Percentiles rank a stretch among this genome's conserved stretches.
Evolutionary conservation across 2,888 invertebrate species (phyloP).

Genomic region (Callimorpha dominula): DNA sequence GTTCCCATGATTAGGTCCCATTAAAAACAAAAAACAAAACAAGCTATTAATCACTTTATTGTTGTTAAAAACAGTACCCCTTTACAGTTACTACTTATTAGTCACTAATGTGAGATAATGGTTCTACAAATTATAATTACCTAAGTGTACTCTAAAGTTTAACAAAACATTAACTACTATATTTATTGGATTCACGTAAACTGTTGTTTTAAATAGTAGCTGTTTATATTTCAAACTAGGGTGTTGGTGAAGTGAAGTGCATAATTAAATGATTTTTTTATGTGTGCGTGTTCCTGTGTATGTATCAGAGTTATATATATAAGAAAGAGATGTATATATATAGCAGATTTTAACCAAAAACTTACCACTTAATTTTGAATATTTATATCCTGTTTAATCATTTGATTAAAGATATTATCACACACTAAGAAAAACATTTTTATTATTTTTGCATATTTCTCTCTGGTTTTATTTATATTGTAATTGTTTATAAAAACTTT

Average conservation of each 20-base stretch:
- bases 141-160: slow-evolving; percentile 33
- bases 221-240: slow-evolving; percentile 6
- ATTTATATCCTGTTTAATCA: too few relatives aligned
- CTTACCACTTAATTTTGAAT: too few relatives aligned
- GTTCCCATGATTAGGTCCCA: neutral
- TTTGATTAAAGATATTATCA: too few relatives aligned
- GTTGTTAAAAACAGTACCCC: neutral
- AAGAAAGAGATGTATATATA: neutral
- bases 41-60: neutral
- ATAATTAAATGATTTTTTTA: neutral
- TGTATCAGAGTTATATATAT: neutral
- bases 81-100: slow-evolving; percentile 45
- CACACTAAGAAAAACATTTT: too few relatives aligned
- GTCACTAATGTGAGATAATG: slow-evolving; percentile 55
- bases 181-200: slow-evolving; percentile 20
- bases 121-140: slow-evolving; percentile 54
- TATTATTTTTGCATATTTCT: too few relatives aligned
- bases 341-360: too few relatives aligned
- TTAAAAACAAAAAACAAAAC: neutral
- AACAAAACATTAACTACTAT: slow-evolving; percentile 37
- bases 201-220: slow-evolving; percentile 11
- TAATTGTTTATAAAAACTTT: too few relatives aligned
- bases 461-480: too few relatives aligned
- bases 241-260: neutral
- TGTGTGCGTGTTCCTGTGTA: neutral